Conservation (phyloP, 1,140 invertebrate genomes). For the Planococcus citri region DNA sequence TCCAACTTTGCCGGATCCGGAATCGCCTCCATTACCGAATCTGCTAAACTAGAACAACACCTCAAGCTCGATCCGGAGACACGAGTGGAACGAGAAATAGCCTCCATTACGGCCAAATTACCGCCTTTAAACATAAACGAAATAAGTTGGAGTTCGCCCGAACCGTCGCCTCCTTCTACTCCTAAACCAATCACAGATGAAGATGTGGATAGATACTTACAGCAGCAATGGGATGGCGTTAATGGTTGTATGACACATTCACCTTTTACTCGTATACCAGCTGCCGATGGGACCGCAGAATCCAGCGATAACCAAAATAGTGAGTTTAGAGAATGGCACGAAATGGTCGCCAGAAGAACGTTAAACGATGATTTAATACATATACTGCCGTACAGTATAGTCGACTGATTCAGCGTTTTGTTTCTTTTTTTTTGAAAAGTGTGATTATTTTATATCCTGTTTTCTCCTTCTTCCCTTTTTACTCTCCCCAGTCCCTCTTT, state of each 20-base stretch:
- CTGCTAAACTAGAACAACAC: too few relatives aligned
- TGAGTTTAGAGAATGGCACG: constrained; percentile 67
- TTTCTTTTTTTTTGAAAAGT: neutral
- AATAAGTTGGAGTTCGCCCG: constrained; percentile 38
- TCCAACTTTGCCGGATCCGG: too few relatives aligned
- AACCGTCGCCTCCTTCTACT: constrained; percentile 29
- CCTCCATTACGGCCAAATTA: constrained; percentile 44
- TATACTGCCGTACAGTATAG: constrained; percentile 84
- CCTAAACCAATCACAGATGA: constrained; percentile 27
- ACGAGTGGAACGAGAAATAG: constrained; percentile 29
- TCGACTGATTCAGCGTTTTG: too few relatives aligned
- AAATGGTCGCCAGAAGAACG: constrained; percentile 53
- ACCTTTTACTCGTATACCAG: neutral
- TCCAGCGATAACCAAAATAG: constrained; percentile 31
- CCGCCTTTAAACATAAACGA: constrained; percentile 45
- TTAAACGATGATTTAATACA: constrained; percentile 58
- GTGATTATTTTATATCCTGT: neutral
- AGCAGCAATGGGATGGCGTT: constrained; percentile 38
- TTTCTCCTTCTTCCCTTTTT: neutral
- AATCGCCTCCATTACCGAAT: too few relatives aligned
- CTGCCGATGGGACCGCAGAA: neutral
- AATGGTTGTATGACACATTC: constrained; percentile 45
- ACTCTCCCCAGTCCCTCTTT: neutral
- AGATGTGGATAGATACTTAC: constrained; percentile 31
- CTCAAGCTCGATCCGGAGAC: constrained; percentile 1